These are phyloP conservation scores for Porites evermanni DNA, from an alignment of 92 coral and sea anemone species.

Conservation along the genomic window DNA sequence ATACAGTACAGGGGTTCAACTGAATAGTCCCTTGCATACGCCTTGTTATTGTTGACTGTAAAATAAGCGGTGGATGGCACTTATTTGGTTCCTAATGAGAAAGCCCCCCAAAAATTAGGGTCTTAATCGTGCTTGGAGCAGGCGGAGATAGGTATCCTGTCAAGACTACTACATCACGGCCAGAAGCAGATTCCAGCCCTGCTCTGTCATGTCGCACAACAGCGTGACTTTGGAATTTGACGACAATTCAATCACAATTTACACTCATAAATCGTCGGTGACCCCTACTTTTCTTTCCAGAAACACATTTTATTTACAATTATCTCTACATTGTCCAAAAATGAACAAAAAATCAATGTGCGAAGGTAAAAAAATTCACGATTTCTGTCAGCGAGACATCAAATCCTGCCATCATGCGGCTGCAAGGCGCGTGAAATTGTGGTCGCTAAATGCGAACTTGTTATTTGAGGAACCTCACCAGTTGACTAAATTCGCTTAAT, in stretches of 20 bases:
- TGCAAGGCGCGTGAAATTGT: background rate
- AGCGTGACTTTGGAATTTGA: background rate
- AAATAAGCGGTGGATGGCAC: too few relatives aligned
- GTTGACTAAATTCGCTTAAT: too few relatives aligned
- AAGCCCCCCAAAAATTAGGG: too few relatives aligned
- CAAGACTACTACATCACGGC: too few relatives aligned
- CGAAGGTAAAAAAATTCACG: background rate
- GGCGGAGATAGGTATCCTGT: too few relatives aligned
- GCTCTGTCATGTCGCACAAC: background rate
- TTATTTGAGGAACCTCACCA: too few relatives aligned
- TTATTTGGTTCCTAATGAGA: too few relatives aligned
- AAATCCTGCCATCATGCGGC: background rate
- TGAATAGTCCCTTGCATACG: too few relatives aligned
- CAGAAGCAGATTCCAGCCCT: background rate
- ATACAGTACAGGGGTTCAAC: too few relatives aligned
- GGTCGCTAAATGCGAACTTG: background rate
- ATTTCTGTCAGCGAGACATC: slow-evolving; percentile 7
- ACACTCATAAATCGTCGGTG: background rate
- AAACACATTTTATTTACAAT: background rate
- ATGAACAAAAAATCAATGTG: slow-evolving; percentile 6
- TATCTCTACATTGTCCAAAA: background rate
- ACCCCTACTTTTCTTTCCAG: slow-evolving; percentile 7
- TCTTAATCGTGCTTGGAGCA: too few relatives aligned
- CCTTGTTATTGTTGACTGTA: too few relatives aligned
- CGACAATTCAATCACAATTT: background rate